Evolutionary conservation across 2,888 invertebrate species (phyloP).

Genomic region (Dynastes maya): DNA sequence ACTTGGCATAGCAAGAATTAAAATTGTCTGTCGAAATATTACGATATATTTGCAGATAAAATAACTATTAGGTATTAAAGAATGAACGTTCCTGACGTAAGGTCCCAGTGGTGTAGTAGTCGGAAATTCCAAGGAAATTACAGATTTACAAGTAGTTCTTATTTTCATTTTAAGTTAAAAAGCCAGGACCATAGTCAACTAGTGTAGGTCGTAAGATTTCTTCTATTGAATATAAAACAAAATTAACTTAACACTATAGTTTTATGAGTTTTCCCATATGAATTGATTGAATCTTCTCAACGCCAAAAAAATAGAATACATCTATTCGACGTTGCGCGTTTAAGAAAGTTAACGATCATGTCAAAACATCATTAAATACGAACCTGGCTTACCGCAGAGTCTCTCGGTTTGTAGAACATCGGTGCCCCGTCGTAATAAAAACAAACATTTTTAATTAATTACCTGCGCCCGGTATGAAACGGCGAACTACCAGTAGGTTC

Average conservation of each 20-base stretch:
- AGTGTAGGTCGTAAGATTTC: too few species aligned
- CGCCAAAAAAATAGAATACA: conserved; percentile 16
- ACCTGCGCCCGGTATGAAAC: conserved; percentile 48
- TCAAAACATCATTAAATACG: conserved; percentile 40
- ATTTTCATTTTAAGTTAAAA: too few species aligned
- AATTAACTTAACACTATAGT: not conserved
- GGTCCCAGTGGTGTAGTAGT: too few species aligned
- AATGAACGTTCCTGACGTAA: too few species aligned
- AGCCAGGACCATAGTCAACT: too few species aligned
- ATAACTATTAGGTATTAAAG: too few species aligned
- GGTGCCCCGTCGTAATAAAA: conserved; percentile 52
- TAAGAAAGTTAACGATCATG: conserved; percentile 41
- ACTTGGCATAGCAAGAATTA: too few species aligned
- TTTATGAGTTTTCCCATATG: not conserved
- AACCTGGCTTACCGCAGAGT: conserved; percentile 37
- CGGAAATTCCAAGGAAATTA: too few species aligned
- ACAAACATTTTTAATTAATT: conserved; percentile 55
- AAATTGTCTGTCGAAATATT: too few species aligned
- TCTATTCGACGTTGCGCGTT: conserved; percentile 6
- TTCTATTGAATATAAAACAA: not conserved
- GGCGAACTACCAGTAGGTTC: conserved; percentile 32
- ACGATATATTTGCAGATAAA: too few species aligned
- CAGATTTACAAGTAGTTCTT: too few species aligned
- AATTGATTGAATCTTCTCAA: conserved; percentile 16
- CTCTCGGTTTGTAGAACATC: conserved; percentile 42